Evolutionary conservation across 2,888 invertebrate genomes (phyloP), one percentile per base, ranked within the genome.

Genomic region (Actias luna): DNA sequence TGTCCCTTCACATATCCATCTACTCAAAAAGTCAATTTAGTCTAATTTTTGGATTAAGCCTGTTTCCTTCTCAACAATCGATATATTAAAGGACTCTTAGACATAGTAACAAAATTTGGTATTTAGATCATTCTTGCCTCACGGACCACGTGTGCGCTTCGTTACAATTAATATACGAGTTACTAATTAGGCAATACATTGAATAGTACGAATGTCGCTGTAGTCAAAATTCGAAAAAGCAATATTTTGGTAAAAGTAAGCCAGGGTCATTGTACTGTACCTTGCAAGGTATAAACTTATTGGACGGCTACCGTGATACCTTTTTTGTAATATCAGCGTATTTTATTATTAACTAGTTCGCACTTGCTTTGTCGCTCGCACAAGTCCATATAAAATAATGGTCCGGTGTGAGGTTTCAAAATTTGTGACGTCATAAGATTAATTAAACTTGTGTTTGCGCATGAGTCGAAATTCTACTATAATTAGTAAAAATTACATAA

Each of bases 241-340:
- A 50, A 25, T 25, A 25, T 12, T 50, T 35, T 27, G 55, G 63
- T 63, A 63, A 63, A 63, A 59, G 63, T 63, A 60, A 59, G 63
- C 59, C 63, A 63, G 55, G 63, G 63, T 63, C 59, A 42, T 33
- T 63, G 63, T 59, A 63, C 63, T 46, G 18, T 29, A 29, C 10
- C 12, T 16, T 55, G 61, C 22, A 52, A 46, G 35, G 57, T 33
- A 58, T 2, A 57, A 29, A 42, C 42, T 18, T 39, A 62, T 62
- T 16, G 58, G 42, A 4, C 42, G 29, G 39, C 55, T 58, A 58
- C 42, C 58, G 29, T 29, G 61, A 46, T 58, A 58, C 25, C 39
- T 58, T 58, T 58, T 62, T 61, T 61, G 52, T 36, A 61, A 52
- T 36, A 55, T 22, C 12, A 22, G 31, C 31, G 22, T 14, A 50